Percentiles rank a stretch among this genome's conserved stretches.
Evolutionary conservation across 2,113 vertebrate genomes (phyloP).

Genomic region (Sphyrna mokarran): DNA sequence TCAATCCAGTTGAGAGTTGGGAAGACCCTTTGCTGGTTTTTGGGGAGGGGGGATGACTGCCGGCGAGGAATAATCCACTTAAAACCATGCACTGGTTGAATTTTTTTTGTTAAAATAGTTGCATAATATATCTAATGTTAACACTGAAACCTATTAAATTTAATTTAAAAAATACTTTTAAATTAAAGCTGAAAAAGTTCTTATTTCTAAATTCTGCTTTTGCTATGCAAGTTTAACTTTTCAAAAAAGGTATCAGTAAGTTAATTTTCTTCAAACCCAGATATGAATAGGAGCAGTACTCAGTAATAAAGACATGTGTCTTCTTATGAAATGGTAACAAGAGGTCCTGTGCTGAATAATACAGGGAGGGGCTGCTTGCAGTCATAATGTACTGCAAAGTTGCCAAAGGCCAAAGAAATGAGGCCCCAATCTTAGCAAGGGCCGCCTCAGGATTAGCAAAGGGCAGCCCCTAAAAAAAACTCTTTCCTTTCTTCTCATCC

Average conservation of each 20-base stretch:
- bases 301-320: too few species aligned
- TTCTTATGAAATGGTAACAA: too few species aligned
- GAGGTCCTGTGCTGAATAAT: too few species aligned
- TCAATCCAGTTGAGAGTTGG: background rate
- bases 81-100: background rate
- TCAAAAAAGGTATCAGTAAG: background rate
- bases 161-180: background rate
- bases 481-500: too few species aligned
- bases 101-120: background rate
- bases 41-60: background rate
- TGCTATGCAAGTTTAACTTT: background rate
- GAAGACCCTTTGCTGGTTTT: background rate
- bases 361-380: too few species aligned
- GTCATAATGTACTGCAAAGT: too few species aligned
- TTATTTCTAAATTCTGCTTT: background rate
- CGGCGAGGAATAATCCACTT: too few species aligned
- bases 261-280: background rate
- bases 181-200: background rate
- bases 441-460: too few species aligned
- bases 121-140: background rate
- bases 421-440: too few species aligned
- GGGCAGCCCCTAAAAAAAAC: too few species aligned
- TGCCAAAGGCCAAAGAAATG: too few species aligned
- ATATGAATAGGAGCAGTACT: too few species aligned
- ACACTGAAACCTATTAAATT: background rate